Conservation (phyloP, 2,113 vertebrate genomes). For the Channa argus region DNA sequence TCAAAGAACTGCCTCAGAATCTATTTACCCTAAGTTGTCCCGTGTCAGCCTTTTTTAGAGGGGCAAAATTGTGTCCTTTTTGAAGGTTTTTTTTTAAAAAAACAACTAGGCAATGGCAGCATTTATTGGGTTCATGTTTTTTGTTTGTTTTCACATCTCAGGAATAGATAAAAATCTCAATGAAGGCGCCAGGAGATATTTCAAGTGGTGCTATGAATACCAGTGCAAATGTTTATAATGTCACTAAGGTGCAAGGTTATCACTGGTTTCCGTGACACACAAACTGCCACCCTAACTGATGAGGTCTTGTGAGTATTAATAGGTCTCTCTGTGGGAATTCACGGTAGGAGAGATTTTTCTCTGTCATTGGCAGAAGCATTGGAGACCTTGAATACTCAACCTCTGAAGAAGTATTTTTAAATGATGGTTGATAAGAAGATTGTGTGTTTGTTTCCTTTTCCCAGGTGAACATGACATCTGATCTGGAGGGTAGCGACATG, state of each 20-base stretch:
- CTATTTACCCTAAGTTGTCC: conserved; percentile 65
- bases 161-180: conserved; percentile 72
- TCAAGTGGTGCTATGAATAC: conserved; percentile 73
- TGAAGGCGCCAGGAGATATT: conserved; percentile 65
- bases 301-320: conserved; percentile 67
- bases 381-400: conserved; percentile 14
- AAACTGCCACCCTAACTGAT: conserved; percentile 61
- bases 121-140: conserved; percentile 62
- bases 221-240: conserved; percentile 80
- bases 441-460: conserved; percentile 48
- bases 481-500: conserved; percentile 97
- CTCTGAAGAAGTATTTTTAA: conserved; percentile 3
- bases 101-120: conserved; percentile 35
- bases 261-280: conserved; percentile 50
- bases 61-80: conserved; percentile 57
- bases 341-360: conserved; percentile 33
- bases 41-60: conserved; percentile 54
- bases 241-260: conserved; percentile 76
- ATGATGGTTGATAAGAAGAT: conserved; percentile 4
- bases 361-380: conserved; percentile 12
- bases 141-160: conserved; percentile 72
- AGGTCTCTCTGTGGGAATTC: conserved; percentile 52
- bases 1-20: conserved; percentile 50
- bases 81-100: conserved; percentile 34
- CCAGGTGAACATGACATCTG: conserved; percentile 97